These are phyloP conservation scores for Brachylomia viminalis DNA, from an alignment of 2,888 invertebrate species.

Conservation along the genomic window DNA sequence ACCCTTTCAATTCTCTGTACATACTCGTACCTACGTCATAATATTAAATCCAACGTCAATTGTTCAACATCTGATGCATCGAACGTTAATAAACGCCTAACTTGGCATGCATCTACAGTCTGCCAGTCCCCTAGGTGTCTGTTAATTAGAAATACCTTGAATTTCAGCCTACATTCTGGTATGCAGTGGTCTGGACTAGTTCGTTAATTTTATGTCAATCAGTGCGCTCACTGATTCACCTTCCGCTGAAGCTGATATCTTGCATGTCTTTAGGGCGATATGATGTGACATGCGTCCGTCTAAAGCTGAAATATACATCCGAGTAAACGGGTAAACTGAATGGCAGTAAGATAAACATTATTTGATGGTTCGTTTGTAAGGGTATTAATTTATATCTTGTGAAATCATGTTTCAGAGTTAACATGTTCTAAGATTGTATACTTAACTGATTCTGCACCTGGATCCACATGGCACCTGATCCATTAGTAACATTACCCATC, in stretches of 20 bases:
- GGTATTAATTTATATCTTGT: neutral
- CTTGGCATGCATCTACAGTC: neutral
- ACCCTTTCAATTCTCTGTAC: neutral
- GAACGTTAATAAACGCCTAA: neutral
- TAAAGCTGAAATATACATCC: slow-evolving; percentile 17
- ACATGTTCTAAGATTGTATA: neutral
- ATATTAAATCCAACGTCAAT: neutral
- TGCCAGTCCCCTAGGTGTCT: neutral
- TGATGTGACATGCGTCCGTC: slow-evolving; percentile 27
- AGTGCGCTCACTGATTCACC: neutral
- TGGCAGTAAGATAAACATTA: neutral
- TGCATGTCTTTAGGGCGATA: neutral
- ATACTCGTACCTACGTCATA: neutral
- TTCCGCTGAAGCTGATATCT: neutral
- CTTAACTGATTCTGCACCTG: neutral
- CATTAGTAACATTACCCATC: neutral
- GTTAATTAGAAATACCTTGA: slow-evolving; percentile 27
- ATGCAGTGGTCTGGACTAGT: slow-evolving; percentile 11
- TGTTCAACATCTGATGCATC: neutral
- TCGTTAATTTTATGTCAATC: slow-evolving; percentile 30
- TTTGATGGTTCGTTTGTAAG: neutral
- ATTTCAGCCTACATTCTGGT: slow-evolving; percentile 31
- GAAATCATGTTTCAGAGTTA: too few relatives aligned
- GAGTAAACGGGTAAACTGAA: neutral
- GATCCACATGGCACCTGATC: neutral